Evolutionary conservation across 2,888 invertebrate genomes (phyloP).

Genomic region (Macaria notata): DNA sequence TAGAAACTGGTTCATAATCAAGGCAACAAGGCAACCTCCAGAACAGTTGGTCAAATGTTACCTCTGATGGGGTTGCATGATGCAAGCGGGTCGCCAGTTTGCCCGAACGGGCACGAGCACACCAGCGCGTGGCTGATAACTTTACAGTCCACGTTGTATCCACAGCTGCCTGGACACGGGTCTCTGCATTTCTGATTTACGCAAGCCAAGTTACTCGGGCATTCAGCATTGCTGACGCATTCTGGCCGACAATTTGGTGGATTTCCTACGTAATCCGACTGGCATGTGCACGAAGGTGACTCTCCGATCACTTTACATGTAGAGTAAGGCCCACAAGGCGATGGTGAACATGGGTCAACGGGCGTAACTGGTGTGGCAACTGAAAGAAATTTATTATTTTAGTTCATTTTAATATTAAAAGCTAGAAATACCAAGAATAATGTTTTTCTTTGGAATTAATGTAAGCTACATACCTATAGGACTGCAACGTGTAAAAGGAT

Average conservation of each 20-base stretch:
- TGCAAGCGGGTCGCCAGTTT: slow-evolving; percentile 85
- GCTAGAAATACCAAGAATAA: too few species aligned
- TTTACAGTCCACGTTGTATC: slow-evolving; percentile 86
- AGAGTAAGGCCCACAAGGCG: slow-evolving; percentile 86
- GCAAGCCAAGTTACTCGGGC: slow-evolving; percentile 84
- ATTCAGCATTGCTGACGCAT: slow-evolving; percentile 86
- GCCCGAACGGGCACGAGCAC: slow-evolving; percentile 83
- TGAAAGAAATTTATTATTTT: slow-evolving; percentile 37
- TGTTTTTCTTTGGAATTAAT: not conserved
- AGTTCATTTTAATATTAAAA: not conserved
- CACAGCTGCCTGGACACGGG: slow-evolving; percentile 87
- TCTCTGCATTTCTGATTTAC: slow-evolving; percentile 87
- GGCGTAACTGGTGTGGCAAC: slow-evolving; percentile 64
- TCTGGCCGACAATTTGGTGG: slow-evolving; percentile 86
- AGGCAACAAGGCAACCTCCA: too few species aligned
- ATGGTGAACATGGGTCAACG: slow-evolving; percentile 84
- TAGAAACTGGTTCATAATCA: too few species aligned
- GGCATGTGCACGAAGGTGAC: slow-evolving; percentile 85
- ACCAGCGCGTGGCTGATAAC: slow-evolving; percentile 88
- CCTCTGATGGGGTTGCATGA: slow-evolving; percentile 70
- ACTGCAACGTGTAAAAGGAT: slow-evolving; percentile 86
- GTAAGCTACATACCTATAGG: slow-evolving; percentile 68
- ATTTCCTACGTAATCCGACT: slow-evolving; percentile 82
- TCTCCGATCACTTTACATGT: slow-evolving; percentile 84
- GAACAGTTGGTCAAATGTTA: slow-evolving; percentile 32